A percentile compares a stretch with the other conserved stretches of the same genome.
Conservation (phyloP, 2,888 invertebrate species). For the Vanessa cardui region DNA sequence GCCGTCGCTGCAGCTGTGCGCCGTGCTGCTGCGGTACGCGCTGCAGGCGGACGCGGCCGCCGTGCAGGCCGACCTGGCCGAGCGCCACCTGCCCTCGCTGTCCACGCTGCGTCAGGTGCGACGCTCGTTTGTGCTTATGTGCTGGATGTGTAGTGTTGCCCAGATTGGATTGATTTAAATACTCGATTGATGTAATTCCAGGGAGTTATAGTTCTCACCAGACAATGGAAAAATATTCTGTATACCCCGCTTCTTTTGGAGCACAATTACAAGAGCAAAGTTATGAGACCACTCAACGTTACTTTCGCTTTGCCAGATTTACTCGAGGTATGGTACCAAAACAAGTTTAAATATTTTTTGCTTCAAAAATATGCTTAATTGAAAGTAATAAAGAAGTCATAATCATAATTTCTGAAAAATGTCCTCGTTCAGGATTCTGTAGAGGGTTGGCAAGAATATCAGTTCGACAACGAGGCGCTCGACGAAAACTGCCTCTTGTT, state of each 20-base stretch:
- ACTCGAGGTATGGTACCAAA: conserved; percentile 84
- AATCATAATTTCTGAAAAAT: not conserved
- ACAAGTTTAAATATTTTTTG: not conserved
- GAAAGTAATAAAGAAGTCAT: too few relatives aligned
- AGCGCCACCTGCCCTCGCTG: conserved; percentile 92
- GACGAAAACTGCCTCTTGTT: conserved; percentile 77
- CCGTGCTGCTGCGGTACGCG: conserved; percentile 92
- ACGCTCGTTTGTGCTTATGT: not conserved
- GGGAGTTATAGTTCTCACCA: conserved; percentile 97
- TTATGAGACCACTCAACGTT: conserved; percentile 92
- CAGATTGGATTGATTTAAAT: too few relatives aligned
- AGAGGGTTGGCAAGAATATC: conserved; percentile 77
- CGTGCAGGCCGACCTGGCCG: conserved; percentile 92
- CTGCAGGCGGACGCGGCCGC: conserved; percentile 88
- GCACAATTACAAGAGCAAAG: conserved; percentile 93
- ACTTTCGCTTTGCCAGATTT: conserved; percentile 93
- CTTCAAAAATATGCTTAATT: not conserved
- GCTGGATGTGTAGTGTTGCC: not conserved
- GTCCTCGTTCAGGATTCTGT: conserved; percentile 63
- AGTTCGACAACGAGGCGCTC: conserved; percentile 67
- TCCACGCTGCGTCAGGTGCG: conserved; percentile 92
- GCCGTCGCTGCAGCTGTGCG: conserved; percentile 96
- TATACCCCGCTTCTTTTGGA: conserved; percentile 96
- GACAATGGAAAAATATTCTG: conserved; percentile 98
- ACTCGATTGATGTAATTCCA: conserved; percentile 51